phyloP scores from a whole-genome alignment of 1,140 invertebrate genomes.

The Pogonomyrmex californicus region DNA sequence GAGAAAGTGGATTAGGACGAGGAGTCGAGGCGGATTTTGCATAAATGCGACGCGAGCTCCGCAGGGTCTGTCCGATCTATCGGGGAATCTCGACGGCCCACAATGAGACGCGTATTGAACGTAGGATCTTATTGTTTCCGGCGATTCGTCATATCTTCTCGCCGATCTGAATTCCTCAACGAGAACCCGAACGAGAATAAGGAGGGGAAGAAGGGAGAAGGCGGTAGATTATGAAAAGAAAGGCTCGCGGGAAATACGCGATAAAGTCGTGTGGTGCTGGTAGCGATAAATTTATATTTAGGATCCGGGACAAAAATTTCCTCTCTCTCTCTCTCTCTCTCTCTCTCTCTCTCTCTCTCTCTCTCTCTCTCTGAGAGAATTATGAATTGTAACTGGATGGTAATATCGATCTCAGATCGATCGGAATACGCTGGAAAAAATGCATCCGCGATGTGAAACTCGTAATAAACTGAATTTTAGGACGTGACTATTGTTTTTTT shows the following conservation, averaged over 20 bases:
- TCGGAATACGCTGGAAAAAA: not conserved
- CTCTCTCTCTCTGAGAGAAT: not conserved
- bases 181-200: not conserved
- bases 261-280: too few relatives aligned
- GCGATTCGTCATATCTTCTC: slow-evolving; percentile 49
- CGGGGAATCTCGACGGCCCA: slow-evolving; percentile 38
- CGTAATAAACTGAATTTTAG: not conserved
- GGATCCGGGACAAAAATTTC: not conserved
- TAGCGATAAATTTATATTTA: slow-evolving; percentile 29
- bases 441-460: not conserved
- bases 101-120: slow-evolving; percentile 47
- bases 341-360: too few relatives aligned
- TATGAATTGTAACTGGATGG: not conserved
- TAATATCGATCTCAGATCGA: not conserved
- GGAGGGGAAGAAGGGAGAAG: not conserved
- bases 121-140: slow-evolving; percentile 50
- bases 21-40: slow-evolving; percentile 41
- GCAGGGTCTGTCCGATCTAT: slow-evolving; percentile 40
- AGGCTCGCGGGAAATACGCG: not conserved
- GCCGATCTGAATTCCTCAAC: slow-evolving; percentile 14
- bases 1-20: slow-evolving; percentile 57
- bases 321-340: too few relatives aligned
- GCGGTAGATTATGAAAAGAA: not conserved
- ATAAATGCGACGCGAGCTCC: slow-evolving; percentile 33
- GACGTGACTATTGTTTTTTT: not conserved